phyloP scores from a whole-genome alignment of 2,888 invertebrate species.

The Acleris literana region DNA sequence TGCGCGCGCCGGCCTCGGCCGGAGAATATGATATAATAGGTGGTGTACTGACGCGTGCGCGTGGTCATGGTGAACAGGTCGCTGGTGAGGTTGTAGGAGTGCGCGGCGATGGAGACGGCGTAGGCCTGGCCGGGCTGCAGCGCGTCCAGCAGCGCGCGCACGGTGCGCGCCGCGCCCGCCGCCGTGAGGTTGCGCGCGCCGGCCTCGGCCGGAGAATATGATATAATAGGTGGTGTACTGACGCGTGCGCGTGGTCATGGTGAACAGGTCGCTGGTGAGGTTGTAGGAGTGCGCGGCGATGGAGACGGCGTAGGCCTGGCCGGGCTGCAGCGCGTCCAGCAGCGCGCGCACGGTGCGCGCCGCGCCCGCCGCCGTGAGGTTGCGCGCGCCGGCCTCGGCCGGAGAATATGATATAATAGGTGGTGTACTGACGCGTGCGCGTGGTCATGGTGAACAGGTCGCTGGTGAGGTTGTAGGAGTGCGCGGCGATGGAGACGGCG shows the following conservation, averaged over 20 bases:
- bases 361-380: constrained; percentile 38
- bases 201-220: too few relatives aligned
- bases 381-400: neutral
- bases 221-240: constrained; percentile 41
- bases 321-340: constrained; percentile 89
- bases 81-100: constrained; percentile 87
- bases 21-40: neutral
- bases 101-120: constrained; percentile 87
- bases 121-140: constrained; percentile 91
- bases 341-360: too few relatives aligned
- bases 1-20: neutral
- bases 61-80: constrained; percentile 83
- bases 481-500: constrained; percentile 87
- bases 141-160: constrained; percentile 87
- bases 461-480: constrained; percentile 87
- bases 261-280: constrained; percentile 87
- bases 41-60: constrained; percentile 84
- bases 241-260: constrained; percentile 85
- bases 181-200: constrained; percentile 21
- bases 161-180: too few relatives aligned
- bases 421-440: constrained; percentile 84
- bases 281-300: constrained; percentile 87
- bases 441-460: constrained; percentile 83
- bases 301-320: constrained; percentile 89
- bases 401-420: too few relatives aligned